Conservation (phyloP, 2,113 vertebrate genomes). For the Tiliqua scincoides region DNA sequence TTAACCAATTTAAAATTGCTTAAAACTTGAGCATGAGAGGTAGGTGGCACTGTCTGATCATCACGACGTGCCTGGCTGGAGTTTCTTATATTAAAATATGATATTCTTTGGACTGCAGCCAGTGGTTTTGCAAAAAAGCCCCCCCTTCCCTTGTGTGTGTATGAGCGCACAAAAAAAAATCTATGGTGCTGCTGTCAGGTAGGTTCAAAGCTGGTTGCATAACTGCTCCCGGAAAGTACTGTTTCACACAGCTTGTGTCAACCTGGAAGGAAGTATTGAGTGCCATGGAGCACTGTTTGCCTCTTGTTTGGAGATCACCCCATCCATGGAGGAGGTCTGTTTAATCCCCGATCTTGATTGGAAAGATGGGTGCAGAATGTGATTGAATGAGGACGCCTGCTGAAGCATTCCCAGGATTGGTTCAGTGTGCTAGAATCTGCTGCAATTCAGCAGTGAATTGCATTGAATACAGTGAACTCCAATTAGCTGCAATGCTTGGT, state of each 20-base stretch:
- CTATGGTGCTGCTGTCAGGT: too few relatives aligned
- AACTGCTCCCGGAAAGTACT: too few relatives aligned
- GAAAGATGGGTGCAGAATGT: not conserved
- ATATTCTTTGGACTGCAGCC: rapidly evolving
- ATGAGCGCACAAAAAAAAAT: too few relatives aligned
- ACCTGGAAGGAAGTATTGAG: too few relatives aligned
- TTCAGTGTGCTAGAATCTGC: not conserved
- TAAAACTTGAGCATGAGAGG: not conserved
- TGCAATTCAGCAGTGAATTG: too few relatives aligned
- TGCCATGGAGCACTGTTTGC: not conserved
- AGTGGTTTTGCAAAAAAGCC: rapidly evolving
- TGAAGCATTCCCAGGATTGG: not conserved
- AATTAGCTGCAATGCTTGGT: not conserved
- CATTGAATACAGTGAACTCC: too few relatives aligned
- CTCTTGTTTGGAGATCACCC: not conserved
- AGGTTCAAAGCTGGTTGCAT: too few relatives aligned
- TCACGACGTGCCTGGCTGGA: not conserved
- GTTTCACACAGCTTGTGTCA: too few relatives aligned
- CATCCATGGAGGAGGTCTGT: not conserved
- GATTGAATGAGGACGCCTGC: not conserved
- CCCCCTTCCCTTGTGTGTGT: not conserved
- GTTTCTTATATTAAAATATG: rapidly evolving
- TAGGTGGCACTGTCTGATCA: constrained; percentile 63
- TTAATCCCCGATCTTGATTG: not conserved
- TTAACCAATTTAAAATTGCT: not conserved